phyloP scores from a whole-genome alignment of 2,797 vertebrate species.

The Thaleichthys pacificus region DNA sequence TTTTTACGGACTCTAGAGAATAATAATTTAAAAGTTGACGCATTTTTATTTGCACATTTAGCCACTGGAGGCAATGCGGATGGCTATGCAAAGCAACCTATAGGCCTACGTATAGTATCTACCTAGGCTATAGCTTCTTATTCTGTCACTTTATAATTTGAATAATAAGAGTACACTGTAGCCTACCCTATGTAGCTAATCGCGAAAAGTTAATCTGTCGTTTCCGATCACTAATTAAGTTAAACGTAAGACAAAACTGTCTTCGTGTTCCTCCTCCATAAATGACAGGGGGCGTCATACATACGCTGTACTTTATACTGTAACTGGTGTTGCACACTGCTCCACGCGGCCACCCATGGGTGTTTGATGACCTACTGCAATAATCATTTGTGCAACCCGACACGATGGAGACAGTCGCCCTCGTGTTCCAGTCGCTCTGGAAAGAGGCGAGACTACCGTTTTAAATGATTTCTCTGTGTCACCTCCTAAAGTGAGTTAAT shows the following conservation, averaged over 20 bases:
- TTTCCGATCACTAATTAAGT: no score
- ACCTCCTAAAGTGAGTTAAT: not conserved
- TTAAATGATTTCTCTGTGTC: not conserved
- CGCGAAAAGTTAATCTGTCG: no score
- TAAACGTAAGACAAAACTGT: no score
- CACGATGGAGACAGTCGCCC: no score
- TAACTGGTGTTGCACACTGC: not conserved
- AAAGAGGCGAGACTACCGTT: not conserved
- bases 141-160: no score
- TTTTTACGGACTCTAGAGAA: no score
- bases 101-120: no score
- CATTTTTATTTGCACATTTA: not conserved
- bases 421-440: not conserved
- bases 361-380: constrained; percentile 51
- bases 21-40: constrained; percentile 5
- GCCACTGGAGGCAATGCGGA: not conserved
- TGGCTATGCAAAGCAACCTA: not conserved
- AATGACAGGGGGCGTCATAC: not conserved
- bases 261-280: not conserved
- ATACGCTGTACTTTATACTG: not conserved
- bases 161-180: no score
- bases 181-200: no score
- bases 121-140: no score
- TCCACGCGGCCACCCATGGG: constrained; percentile 19
- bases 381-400: not conserved